Evolutionary conservation across 2,888 invertebrate species (phyloP), one percentile per base, ranked within the genome.

Genomic region (Branchellion lobata): DNA sequence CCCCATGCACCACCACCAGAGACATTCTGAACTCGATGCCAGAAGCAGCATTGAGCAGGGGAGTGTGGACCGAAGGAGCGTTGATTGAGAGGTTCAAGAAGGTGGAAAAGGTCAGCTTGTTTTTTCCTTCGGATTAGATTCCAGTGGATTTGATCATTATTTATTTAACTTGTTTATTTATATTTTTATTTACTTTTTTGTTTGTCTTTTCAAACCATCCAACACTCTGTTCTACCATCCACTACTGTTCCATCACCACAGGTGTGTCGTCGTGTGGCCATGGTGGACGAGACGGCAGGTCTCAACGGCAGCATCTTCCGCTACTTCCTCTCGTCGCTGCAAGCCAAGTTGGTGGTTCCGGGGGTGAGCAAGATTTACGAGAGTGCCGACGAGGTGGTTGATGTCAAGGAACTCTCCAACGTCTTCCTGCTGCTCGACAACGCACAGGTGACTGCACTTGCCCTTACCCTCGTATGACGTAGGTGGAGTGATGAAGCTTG

Each of bases 361-460:
- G 81, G 86, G 78, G 91, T 91, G 81, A 73, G 79, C 29, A 82
- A 84, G 79, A 90, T 91, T 27, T 76, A 71, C 36, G 40, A 57
- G 31, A 61, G n/a, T 1, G 53, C 79, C 0, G 83, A 83, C 21
- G 79, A 81, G 3, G 85, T 84, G 14, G 82, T 83, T 47, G 81
- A 86, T 2, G 84, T 85, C 40, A 21, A 83, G 24, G 82, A 82
- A 0, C 77, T 83, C 14, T 89, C 95, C 85, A 92, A 92, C 88
- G 95, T 95, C 0, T 95, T 93, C 86, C 94, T 94, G 84, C 92
- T 98, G 84, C 90, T 98, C 61, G 92, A 94, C 84, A 91, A 96
- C 85, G 95, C 96, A 24, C 82, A 77, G 36, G 77, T 77, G 36
- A 11, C 3, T 29, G 34, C 29, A 3, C 14, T n/a, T n/a, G n/a